phyloP scores from a whole-genome alignment of 1,140 invertebrate species.

The Anastatus disparis region DNA sequence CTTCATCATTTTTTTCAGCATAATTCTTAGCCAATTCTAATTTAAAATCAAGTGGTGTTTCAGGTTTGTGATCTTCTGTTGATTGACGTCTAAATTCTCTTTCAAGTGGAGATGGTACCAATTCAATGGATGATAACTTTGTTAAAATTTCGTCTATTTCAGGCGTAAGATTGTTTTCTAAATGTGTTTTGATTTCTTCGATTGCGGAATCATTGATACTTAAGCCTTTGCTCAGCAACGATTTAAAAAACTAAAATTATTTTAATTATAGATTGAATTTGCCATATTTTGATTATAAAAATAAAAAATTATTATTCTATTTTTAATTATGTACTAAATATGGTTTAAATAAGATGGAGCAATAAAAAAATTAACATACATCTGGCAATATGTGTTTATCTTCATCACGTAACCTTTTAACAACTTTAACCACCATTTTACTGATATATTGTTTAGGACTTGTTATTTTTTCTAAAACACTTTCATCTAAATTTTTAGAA shows the following conservation, averaged over 20 bases:
- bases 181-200: slow-evolving; percentile 70
- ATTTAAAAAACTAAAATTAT: not conserved
- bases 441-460: too few relatives aligned
- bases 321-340: too few relatives aligned
- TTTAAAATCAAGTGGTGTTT: not conserved
- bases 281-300: too few relatives aligned
- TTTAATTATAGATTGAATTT: too few relatives aligned
- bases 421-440: too few relatives aligned
- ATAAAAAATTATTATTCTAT: too few relatives aligned
- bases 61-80: not conserved
- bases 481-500: too few relatives aligned
- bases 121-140: slow-evolving; percentile 38
- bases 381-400: too few relatives aligned
- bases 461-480: too few relatives aligned
- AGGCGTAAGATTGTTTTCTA: slow-evolving; percentile 72
- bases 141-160: slow-evolving; percentile 62
- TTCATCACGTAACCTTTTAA: too few relatives aligned
- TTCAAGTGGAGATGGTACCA: slow-evolving; percentile 50
- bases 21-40: not conserved
- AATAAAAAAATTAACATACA: too few relatives aligned
- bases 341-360: too few relatives aligned
- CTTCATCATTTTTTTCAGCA: not conserved
- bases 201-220: slow-evolving; percentile 58
- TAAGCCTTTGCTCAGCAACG: slow-evolving; percentile 17
- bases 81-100: not conserved